Base-by-base conservation (phyloP, 2,113 vertebrate species). In the Potamarius usumacintae region DNA sequence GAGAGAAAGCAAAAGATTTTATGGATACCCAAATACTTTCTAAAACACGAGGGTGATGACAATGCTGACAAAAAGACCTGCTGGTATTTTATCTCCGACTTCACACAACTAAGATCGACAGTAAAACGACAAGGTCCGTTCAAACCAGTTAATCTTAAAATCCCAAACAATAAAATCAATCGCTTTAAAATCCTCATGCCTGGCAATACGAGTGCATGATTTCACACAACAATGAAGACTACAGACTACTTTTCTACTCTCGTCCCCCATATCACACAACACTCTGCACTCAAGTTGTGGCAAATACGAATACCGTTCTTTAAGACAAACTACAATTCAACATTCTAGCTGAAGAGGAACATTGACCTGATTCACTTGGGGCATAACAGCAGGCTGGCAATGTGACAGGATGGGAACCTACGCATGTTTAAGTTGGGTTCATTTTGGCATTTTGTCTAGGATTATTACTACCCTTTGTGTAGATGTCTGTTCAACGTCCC, bases 331-430 rank as follows among this genome's bases (percentile, higher is more conserved):
- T 34, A 82, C 25, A 57, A 55, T 52, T 55, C 22, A 57, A 22
- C 53, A 20, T 42, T 57, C 50, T 22, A 25, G 17, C 11, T 25
- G 52, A 65, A 15, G 14, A 83, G n/a, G 20, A 14, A 79, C 81
- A n/a, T 17, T 48, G 69, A 76, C n/a, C 20, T 69, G 71, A 58
- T 85, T 60, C 30, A 82, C 27, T 42, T 7, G 89, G 92, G 92
- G 90, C 93, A 94, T 93, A 89, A 94, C 94, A 95, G 94, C 94
- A 95, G 95, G 94, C 94, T 93, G 86, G 93, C 80, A 91, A 89
- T 79, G 85, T 82, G 87, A 82, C 88, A 90, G 89, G 65, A 86
- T 69, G 62, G 62, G 72, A 57, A 55, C 52, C 7, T 52, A 15
- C 22, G 80, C 57, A 62, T 83, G 9, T 82, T n/a, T 52, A 30